phyloP scores from a whole-genome alignment of 2,113 vertebrate species.

The Bettongia penicillata region DNA sequence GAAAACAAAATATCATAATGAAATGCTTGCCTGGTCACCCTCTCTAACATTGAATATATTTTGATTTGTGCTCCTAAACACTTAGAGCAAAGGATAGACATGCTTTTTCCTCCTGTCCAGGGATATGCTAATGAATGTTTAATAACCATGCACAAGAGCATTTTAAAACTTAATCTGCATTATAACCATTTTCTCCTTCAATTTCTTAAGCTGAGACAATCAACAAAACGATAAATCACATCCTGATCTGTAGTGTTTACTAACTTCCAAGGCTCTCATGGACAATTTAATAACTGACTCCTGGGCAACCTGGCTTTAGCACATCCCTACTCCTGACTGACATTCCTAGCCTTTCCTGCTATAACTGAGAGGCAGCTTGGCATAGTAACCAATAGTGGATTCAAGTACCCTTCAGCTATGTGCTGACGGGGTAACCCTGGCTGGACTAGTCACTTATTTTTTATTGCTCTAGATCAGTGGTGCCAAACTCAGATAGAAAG shows the following conservation, averaged over 20 bases:
- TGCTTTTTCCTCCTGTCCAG: background rate
- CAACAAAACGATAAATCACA: background rate
- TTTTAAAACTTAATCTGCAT: background rate
- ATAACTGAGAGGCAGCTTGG: no score
- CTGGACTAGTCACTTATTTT: background rate
- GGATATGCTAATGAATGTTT: background rate
- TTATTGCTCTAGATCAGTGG: no score
- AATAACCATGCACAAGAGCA: background rate
- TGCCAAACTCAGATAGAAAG: no score
- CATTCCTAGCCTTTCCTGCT: background rate
- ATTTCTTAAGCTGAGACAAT: background rate
- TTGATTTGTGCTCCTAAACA: background rate
- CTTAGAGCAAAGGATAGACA: background rate
- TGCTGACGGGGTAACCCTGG: background rate
- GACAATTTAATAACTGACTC: background rate
- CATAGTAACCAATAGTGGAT: background rate
- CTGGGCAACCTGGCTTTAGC: background rate
- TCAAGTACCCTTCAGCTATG: background rate
- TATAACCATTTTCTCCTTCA: background rate
- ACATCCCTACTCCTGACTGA: background rate
- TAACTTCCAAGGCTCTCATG: background rate
- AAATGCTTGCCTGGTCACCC: background rate
- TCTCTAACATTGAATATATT: background rate
- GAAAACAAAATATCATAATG: background rate
- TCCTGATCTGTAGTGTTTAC: background rate